phyloP scores from a whole-genome alignment of 2,888 invertebrate genomes.

The Halictus quadricinctus region DNA sequence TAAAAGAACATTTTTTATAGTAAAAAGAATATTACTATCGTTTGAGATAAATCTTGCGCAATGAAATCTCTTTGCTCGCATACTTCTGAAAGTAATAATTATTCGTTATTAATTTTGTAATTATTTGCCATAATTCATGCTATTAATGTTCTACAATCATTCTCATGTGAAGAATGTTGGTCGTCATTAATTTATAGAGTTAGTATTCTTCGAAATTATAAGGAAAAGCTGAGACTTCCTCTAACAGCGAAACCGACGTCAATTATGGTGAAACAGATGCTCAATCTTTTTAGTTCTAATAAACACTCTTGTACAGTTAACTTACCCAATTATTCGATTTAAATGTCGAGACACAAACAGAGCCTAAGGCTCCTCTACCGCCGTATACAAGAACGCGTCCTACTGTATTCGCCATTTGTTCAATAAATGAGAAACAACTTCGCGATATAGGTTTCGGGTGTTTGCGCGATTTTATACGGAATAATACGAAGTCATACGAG shows the following conservation, averaged over 20 bases:
- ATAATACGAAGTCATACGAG: conserved; percentile 61
- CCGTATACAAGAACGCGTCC: conserved; percentile 96
- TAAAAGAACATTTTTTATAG: background rate
- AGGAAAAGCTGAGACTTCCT: background rate
- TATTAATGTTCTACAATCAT: background rate
- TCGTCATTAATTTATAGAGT: background rate
- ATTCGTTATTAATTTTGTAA: background rate
- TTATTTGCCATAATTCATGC: background rate
- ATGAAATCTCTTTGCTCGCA: background rate
- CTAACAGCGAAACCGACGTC: background rate
- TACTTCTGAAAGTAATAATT: background rate
- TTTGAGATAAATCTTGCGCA: conserved; percentile 17
- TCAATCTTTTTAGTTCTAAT: background rate
- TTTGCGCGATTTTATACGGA: conserved; percentile 62
- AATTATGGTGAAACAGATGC: background rate
- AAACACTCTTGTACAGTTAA: conserved; percentile 12
- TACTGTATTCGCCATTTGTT: conserved; percentile 83
- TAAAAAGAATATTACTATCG: background rate
- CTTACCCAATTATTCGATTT: conserved; percentile 94
- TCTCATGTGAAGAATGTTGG: background rate
- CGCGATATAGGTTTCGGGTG: conserved; percentile 50
- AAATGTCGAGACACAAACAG: conserved; percentile 93
- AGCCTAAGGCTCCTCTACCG: conserved; percentile 97
- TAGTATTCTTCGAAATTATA: background rate
- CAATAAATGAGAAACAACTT: conserved; percentile 63